Evolutionary conservation across 1,140 invertebrate species (phyloP), one percentile per base, ranked within the genome.

Genomic region (Drosophila sp.): DNA sequence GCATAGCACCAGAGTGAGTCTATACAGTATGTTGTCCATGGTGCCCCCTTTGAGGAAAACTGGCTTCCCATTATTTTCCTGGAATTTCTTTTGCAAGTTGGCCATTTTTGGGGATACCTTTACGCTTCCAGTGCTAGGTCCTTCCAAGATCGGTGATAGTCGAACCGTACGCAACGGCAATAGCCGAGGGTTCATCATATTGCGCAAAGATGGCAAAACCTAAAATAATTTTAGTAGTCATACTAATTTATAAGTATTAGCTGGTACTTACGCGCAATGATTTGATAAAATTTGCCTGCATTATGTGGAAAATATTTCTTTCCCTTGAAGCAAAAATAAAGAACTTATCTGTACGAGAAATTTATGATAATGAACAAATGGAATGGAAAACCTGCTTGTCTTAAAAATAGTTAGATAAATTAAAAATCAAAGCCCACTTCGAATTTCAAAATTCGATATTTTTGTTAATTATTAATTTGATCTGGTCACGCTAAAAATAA

Each of bases 31-130:
- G 70, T 93, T 93, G 79, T 95, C 95, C n/a, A 79, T 73, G 1
- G 89, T 40, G 3, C 95, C 95, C 25, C 92, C 92, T 89, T 95
- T 95, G 29, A 95, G 80, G 79, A 93, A 94, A n/a, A 95, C 89
- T 1, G 94, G 94, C 56, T 92, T 81, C 11, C 93, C 94, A 90
- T 95, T 93, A 10, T 90, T 74, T 68, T 85, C 82, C 75, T 93
- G 87, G 85, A 93, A 93, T 65, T 93, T 90, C 8, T 92, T 91
- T 70, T 94, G 93, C 1, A 92, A 41, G 66, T 92, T 93, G 30
- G 50, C 61, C 76, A 86, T 76, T 40, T 86, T 86, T 1, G 72
- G 61, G 1, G 83, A 32, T 1, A 83, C 4, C 41, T 86, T 86
- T 4, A 61, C 81, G 2, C 64, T 25, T 25, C 11, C 30, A 35